phyloP scores from a whole-genome alignment of 2,797 vertebrate species.

The Microctenopoma lineatum region DNA sequence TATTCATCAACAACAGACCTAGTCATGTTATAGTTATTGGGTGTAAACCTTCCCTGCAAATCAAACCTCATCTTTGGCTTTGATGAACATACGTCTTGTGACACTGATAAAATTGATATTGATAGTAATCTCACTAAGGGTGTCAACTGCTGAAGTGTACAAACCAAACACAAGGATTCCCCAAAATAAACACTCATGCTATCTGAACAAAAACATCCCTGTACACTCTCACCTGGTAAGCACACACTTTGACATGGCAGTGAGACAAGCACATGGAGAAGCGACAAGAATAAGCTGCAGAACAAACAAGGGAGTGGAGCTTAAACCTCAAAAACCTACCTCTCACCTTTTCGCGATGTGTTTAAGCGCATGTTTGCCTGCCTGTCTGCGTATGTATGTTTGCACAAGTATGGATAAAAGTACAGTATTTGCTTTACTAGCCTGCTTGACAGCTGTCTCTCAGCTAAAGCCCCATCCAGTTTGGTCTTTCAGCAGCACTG shows the following conservation, averaged over 20 bases:
- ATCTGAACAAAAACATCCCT: constrained; percentile 67
- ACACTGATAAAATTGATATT: constrained; percentile 6
- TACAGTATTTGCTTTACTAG: constrained; percentile 67
- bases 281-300: constrained; percentile 69
- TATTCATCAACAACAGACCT: neutral
- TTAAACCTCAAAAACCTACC: constrained; percentile 40
- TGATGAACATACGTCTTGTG: neutral
- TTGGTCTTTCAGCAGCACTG: constrained; percentile 48
- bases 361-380: constrained; percentile 63
- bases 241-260: constrained; percentile 55
- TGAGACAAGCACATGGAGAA: constrained; percentile 59
- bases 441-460: constrained; percentile 71
- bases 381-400: constrained; percentile 60
- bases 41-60: neutral
- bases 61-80: constrained; percentile 2
- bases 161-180: constrained; percentile 65
- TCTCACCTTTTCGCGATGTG: constrained; percentile 67
- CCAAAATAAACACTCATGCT: constrained; percentile 63
- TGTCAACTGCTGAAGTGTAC: constrained; percentile 47
- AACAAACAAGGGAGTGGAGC: constrained; percentile 81
- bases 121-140: constrained; percentile 41
- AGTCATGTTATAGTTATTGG: neutral
- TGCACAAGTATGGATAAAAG: constrained; percentile 57
- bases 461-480: constrained; percentile 55
- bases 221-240: constrained; percentile 53